A percentile compares a stretch with the other conserved stretches of the same genome.
phyloP scores from a whole-genome alignment of 2,797 vertebrate genomes.

The Cheirogaleus major region DNA sequence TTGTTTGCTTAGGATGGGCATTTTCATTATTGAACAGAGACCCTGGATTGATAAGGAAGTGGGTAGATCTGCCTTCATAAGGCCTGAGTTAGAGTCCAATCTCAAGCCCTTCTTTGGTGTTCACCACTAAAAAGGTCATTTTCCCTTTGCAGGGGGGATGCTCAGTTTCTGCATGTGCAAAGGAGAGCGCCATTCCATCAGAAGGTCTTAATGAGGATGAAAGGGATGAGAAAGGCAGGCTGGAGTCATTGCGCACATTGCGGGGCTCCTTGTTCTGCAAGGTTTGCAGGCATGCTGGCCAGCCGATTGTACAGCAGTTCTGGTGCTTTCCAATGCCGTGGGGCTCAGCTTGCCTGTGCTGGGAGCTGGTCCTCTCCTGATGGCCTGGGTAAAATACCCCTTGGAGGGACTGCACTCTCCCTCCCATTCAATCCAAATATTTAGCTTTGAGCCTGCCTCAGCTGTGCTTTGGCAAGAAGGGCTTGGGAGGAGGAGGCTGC shows the following conservation, averaged over 20 bases:
- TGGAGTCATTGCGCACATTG: no score
- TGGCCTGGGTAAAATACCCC: slow-evolving; percentile 60
- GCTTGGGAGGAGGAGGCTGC: slow-evolving; percentile 59
- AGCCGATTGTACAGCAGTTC: neutral
- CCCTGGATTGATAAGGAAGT: neutral
- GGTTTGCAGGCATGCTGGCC: neutral
- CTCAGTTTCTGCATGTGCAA: neutral
- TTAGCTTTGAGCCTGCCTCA: slow-evolving; percentile 67
- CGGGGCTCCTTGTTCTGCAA: neutral
- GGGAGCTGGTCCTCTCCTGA: neutral
- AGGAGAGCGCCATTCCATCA: neutral
- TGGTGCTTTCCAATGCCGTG: neutral
- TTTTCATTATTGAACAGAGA: neutral
- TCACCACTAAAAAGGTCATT: neutral
- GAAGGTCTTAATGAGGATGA: neutral
- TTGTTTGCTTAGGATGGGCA: fast-evolving
- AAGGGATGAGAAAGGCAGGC: neutral
- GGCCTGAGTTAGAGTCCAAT: neutral
- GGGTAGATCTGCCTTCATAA: neutral
- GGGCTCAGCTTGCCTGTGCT: neutral
- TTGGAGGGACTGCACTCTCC: slow-evolving; percentile 57
- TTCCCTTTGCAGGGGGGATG: neutral
- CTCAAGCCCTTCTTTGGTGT: neutral
- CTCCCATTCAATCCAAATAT: slow-evolving; percentile 75
- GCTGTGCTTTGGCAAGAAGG: slow-evolving; percentile 76